phyloP scores from a whole-genome alignment of 2,113 vertebrate genomes.

The Sinosuthora webbiana region DNA sequence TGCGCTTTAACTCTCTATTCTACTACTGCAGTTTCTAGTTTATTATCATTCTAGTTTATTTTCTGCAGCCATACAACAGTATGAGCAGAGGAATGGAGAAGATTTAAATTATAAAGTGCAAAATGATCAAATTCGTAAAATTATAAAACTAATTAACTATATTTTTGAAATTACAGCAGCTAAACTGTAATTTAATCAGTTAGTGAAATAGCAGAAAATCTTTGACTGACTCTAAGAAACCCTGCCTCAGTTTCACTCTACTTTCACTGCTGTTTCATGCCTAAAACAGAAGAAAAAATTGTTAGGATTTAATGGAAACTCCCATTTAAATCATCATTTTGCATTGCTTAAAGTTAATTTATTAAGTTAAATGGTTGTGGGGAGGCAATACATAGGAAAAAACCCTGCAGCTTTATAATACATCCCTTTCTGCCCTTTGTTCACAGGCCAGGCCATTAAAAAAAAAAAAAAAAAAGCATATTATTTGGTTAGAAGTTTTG shows the following conservation, averaged over 20 bases:
- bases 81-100: neutral
- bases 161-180: neutral
- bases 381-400: neutral
- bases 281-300: neutral
- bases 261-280: neutral
- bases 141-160: no score
- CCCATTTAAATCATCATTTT: neutral
- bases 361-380: neutral
- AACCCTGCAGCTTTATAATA: neutral
- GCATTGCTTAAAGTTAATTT: neutral
- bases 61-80: neutral
- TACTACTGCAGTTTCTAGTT: neutral
- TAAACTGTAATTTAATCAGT: no score
- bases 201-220: neutral
- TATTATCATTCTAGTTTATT: neutral
- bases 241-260: neutral
- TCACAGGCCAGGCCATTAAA: neutral
- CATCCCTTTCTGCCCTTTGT: neutral
- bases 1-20: neutral
- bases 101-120: neutral
- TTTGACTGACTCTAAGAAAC: neutral
- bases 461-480: neutral
- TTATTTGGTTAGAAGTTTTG: neutral
- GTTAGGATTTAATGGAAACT: neutral
- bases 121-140: accelerated